These are phyloP conservation scores for Tricholaema leucomelas DNA, from an alignment of 2,113 vertebrate genomes.

Conservation along the genomic window DNA sequence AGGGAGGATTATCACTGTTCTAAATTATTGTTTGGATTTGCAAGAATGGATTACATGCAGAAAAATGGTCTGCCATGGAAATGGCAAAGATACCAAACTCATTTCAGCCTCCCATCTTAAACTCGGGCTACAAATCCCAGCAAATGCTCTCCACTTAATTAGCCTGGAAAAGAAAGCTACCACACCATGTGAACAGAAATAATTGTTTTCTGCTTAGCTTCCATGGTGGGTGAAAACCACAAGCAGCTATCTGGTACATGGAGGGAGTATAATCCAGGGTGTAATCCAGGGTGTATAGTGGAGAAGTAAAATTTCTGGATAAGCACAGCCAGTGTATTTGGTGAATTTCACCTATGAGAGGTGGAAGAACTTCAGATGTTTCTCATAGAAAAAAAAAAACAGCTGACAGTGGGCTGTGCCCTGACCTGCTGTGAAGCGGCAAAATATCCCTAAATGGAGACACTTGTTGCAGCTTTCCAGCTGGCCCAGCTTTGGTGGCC, in stretches of 20 bases:
- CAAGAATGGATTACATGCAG: conserved; percentile 33
- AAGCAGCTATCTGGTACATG: not conserved
- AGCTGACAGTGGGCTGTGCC: not conserved
- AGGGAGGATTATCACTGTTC: conserved; percentile 50
- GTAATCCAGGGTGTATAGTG: not conserved
- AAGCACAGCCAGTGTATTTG: rapidly evolving
- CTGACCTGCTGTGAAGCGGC: not conserved
- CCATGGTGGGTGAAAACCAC: not conserved
- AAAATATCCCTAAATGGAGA: not conserved
- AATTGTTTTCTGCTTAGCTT: not conserved
- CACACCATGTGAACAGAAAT: not conserved
- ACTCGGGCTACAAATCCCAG: not conserved
- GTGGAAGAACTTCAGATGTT: not conserved
- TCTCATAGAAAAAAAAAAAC: not conserved
- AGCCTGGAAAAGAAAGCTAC: not conserved
- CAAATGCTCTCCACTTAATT: not conserved
- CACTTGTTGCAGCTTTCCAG: not conserved
- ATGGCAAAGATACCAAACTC: not conserved
- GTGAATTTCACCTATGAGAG: not conserved
- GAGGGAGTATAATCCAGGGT: not conserved
- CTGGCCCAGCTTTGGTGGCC: not conserved
- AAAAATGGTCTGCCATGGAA: conserved; percentile 9
- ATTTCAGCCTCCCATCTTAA: not conserved
- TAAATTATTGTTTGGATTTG: conserved; percentile 39
- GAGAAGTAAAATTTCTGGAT: not conserved